phyloP scores from a whole-genome alignment of 2,113 vertebrate species.

The Sander vitreus region DNA sequence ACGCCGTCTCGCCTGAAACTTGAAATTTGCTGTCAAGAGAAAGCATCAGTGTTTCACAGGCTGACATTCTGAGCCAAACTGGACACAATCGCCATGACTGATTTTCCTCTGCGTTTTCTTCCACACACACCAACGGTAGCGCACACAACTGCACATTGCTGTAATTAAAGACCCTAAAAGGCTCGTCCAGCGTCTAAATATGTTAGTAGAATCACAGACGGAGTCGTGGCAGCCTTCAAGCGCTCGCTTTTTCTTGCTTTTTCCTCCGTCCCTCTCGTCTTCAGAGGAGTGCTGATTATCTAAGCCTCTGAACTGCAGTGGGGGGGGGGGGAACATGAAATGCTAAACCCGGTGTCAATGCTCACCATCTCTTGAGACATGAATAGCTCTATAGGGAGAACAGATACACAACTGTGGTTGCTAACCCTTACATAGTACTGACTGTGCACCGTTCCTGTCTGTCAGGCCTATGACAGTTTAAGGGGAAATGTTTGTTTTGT shows the following conservation, averaged over 20 bases:
- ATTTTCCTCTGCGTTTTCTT: slow-evolving; percentile 2
- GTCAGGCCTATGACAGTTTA: slow-evolving; percentile 27
- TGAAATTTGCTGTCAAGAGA: slow-evolving; percentile 42
- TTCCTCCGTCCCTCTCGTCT: neutral
- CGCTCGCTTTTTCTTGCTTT: neutral
- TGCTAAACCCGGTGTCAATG: neutral
- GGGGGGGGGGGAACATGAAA: neutral
- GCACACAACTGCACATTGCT: neutral
- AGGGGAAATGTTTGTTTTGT: slow-evolving; percentile 35
- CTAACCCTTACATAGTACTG: slow-evolving; percentile 12
- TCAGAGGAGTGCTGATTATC: neutral
- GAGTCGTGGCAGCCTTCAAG: slow-evolving; percentile 15
- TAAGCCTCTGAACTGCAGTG: neutral
- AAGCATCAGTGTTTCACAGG: slow-evolving; percentile 37
- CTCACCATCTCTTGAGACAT: neutral
- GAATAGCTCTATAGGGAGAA: slow-evolving; percentile 20
- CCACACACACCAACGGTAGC: neutral
- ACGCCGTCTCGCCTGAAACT: slow-evolving; percentile 18
- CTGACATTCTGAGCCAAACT: slow-evolving; percentile 46
- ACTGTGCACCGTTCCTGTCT: slow-evolving; percentile 18
- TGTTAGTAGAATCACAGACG: neutral
- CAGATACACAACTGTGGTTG: slow-evolving; percentile 20
- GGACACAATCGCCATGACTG: neutral
- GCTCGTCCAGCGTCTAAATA: neutral
- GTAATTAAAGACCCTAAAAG: slow-evolving; percentile 47